Percentiles rank a stretch among this genome's conserved stretches.
These are phyloP conservation scores for Hymenochirus boettgeri DNA, from an alignment of 2,113 vertebrate species.

Conservation along the genomic window DNA sequence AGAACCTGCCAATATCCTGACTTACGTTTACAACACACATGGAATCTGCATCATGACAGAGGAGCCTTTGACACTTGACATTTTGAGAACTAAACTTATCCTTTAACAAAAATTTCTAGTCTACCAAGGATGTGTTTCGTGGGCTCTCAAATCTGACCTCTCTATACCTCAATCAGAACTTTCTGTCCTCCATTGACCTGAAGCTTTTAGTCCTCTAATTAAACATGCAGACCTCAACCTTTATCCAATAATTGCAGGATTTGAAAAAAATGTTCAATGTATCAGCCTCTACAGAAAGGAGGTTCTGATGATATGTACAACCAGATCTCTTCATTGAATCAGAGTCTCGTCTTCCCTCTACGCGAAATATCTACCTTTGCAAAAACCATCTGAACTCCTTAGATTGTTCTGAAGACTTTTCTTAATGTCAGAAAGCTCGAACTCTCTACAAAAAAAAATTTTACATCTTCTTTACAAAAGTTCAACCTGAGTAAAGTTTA, in stretches of 20 bases:
- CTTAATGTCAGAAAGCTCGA: constrained; percentile 51
- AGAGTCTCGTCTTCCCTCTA: constrained; percentile 50
- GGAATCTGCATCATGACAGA: constrained; percentile 29
- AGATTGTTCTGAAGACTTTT: constrained; percentile 49
- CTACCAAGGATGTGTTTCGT: constrained; percentile 49
- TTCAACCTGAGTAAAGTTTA: constrained; percentile 52
- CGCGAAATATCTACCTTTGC: constrained; percentile 56
- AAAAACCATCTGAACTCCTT: constrained; percentile 58
- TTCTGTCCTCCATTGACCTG: constrained; percentile 46
- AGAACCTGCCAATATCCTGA: constrained; percentile 46
- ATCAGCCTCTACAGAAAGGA: constrained; percentile 48
- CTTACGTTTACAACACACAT: constrained; percentile 59
- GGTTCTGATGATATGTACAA: constrained; percentile 66
- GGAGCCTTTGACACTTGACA: constrained; percentile 60
- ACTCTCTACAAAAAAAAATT: constrained; percentile 59
- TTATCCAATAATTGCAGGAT: constrained; percentile 53
- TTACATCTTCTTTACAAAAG: constrained; percentile 46
- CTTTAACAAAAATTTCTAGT: constrained; percentile 51
- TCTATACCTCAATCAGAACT: constrained; percentile 56
- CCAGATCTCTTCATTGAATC: constrained; percentile 50
- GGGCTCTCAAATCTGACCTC: constrained; percentile 53
- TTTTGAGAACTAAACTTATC: constrained; percentile 60
- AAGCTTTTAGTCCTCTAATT: constrained; percentile 48
- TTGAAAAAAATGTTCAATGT: constrained; percentile 51
- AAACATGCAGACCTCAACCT: constrained; percentile 51